These are phyloP conservation scores for Drosophila saltans DNA, from an alignment of 1,140 invertebrate species.

Conservation along the genomic window DNA sequence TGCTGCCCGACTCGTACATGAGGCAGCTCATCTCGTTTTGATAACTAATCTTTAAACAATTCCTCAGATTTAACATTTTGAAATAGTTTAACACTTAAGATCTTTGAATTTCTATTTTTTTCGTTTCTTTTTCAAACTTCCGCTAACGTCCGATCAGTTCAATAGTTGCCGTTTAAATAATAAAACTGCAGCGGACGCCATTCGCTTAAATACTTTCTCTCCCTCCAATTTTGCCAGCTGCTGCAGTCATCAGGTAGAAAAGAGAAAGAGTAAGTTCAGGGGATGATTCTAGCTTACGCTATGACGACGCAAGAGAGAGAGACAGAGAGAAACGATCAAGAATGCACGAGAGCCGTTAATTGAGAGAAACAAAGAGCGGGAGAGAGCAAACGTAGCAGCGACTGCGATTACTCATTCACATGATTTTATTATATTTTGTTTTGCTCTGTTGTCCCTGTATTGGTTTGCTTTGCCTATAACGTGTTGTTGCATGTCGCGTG, in stretches of 20 bases:
- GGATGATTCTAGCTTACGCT: neutral
- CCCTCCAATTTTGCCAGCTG: slow-evolving; percentile 1
- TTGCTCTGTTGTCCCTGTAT: slow-evolving; percentile 15
- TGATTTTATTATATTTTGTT: slow-evolving; percentile 27
- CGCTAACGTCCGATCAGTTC: slow-evolving; percentile 22
- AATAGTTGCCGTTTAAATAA: slow-evolving; percentile 41
- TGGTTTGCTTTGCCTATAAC: slow-evolving; percentile 23
- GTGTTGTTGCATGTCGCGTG: slow-evolving; percentile 68
- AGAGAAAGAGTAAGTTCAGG: neutral
- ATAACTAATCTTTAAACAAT: slow-evolving; percentile 60
- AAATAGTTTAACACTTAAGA: neutral
- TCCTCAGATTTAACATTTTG: slow-evolving; percentile 41
- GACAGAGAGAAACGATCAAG: slow-evolving; percentile 12
- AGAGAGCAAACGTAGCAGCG: slow-evolving; percentile 9
- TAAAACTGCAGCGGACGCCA: slow-evolving; percentile 29
- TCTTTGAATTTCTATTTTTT: neutral
- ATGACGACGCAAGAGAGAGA: neutral
- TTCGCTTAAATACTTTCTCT: slow-evolving; percentile 28
- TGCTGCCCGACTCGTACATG: slow-evolving; percentile 46
- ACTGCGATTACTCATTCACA: slow-evolving; percentile 33
- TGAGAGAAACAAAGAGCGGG: slow-evolving; percentile 2
- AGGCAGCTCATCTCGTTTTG: slow-evolving; percentile 50
- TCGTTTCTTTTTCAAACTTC: neutral
- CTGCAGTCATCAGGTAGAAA: slow-evolving; percentile 13
- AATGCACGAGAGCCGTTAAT: slow-evolving; percentile 1